Evolutionary conservation across 2,888 invertebrate genomes (phyloP), one percentile per base, ranked within the genome.

Genomic region (Adelphocoris suturalis): DNA sequence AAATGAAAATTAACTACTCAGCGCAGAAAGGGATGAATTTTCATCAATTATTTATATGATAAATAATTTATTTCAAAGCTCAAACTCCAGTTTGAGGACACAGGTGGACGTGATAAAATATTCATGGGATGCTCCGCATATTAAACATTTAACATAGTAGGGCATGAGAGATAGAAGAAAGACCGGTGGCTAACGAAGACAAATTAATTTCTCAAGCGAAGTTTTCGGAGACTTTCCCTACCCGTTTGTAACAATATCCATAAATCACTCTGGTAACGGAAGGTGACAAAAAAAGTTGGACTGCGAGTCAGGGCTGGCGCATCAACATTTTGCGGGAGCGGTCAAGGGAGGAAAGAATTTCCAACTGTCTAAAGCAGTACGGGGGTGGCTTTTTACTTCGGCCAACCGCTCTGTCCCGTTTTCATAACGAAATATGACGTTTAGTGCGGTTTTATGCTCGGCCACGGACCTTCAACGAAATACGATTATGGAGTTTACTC

Each of bases 181-280:
- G n/a, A 82, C n/a, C 19, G 52, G 48, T n/a, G 27, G 47, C 82
- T 82, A 82, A 82, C 82, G 82, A 82, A 82, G 82, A 82, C 82
- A 82, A 82, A 82, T 82, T 82, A 82, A 82, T 82, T n/a, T 82
- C 82, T 48, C 23, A 82, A 19, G 82, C 82, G 82, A 82, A 82
- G 48, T 82, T 82, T 82, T 27, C 23, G 52, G 82, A 52, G 82
- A 82, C 23, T 82, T 27, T 81, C 48, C 16, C 80, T 46, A 2
- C 52, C 48, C 82, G 47, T 47, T 82, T 16, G 52, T 82, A 82
- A 82, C 82, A 82, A 82, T 82, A 82, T 82, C 82, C 82, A 82
- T 82, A 82, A 82, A 82, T 82, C 82, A 82, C 82, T 82, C 52
- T 82, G 48, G 12, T 9, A 82, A 16, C 82, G 82, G 52, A 52